phyloP scores from a whole-genome alignment of 1,140 invertebrate genomes.

The Sinella curviseta region DNA sequence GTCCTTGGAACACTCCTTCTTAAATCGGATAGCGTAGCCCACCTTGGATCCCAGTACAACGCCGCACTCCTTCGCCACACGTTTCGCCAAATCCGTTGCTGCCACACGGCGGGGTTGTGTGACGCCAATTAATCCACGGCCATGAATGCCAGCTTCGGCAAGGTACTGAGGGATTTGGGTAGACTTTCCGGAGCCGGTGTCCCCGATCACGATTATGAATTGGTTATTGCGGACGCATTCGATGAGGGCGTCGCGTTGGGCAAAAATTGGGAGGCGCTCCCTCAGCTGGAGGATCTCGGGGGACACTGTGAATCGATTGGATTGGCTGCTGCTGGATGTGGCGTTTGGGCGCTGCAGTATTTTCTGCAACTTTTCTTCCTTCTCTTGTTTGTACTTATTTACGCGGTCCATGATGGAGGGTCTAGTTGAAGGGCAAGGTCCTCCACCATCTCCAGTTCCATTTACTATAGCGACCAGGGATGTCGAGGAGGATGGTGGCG shows the following conservation, averaged over 20 bases:
- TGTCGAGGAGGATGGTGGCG: too few species aligned
- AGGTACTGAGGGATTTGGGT: slow-evolving; percentile 40
- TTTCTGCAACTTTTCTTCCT: too few species aligned
- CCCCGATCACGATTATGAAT: slow-evolving; percentile 52
- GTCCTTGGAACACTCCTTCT: slow-evolving; percentile 71
- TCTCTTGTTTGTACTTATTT: too few species aligned
- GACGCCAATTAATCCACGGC: slow-evolving; percentile 3
- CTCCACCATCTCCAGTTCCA: too few species aligned
- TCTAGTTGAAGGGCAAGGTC: too few species aligned
- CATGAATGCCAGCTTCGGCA: slow-evolving; percentile 11
- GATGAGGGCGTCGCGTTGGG: background rate
- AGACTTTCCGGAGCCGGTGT: slow-evolving; percentile 54
- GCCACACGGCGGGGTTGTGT: slow-evolving; percentile 48
- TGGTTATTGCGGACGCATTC: background rate
- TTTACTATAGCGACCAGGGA: too few species aligned
- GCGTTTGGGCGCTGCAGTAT: too few species aligned
- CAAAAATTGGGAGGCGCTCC: background rate
- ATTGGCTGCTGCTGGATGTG: too few species aligned
- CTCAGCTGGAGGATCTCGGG: too few species aligned
- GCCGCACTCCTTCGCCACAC: background rate
- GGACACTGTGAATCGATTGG: too few species aligned
- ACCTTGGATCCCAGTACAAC: background rate
- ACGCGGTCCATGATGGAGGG: too few species aligned
- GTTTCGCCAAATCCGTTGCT: background rate
- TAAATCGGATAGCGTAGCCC: slow-evolving; percentile 85